Conservation (phyloP, 2,888 invertebrate genomes). For the Bimastos eiseni region DNA sequence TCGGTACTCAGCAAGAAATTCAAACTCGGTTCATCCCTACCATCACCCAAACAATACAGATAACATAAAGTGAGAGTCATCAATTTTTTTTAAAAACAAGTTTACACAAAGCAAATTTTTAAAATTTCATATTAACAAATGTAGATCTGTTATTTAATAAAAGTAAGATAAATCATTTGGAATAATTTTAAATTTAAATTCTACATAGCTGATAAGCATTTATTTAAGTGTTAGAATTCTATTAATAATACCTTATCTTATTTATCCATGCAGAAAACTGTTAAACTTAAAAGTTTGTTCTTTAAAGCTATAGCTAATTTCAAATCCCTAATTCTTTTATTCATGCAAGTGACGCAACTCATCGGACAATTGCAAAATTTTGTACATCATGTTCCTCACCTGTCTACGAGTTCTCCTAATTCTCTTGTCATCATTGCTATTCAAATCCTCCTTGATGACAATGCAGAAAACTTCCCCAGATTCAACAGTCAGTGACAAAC, state of each 20-base stretch:
- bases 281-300: not conserved
- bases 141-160: too few relatives aligned
- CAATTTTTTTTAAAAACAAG: not conserved
- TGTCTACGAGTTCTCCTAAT: not conserved
- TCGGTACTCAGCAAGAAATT: too few relatives aligned
- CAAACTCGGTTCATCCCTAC: too few relatives aligned
- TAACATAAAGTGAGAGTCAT: not conserved
- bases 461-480: not conserved
- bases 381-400: not conserved
- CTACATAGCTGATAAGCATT: not conserved
- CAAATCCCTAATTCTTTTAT: not conserved
- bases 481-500: slow-evolving; percentile 2
- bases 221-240: not conserved
- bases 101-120: too few relatives aligned
- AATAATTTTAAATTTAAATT: not conserved
- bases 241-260: not conserved
- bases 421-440: not conserved
- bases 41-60: too few relatives aligned
- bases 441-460: slow-evolving; percentile 14
- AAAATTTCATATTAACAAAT: too few relatives aligned
- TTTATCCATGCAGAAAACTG: not conserved
- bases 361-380: too few relatives aligned
- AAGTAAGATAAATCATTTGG: not conserved
- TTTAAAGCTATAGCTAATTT: not conserved
- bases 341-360: not conserved